phyloP scores from a whole-genome alignment of 2,113 vertebrate species.

The Anguilla japonica region DNA sequence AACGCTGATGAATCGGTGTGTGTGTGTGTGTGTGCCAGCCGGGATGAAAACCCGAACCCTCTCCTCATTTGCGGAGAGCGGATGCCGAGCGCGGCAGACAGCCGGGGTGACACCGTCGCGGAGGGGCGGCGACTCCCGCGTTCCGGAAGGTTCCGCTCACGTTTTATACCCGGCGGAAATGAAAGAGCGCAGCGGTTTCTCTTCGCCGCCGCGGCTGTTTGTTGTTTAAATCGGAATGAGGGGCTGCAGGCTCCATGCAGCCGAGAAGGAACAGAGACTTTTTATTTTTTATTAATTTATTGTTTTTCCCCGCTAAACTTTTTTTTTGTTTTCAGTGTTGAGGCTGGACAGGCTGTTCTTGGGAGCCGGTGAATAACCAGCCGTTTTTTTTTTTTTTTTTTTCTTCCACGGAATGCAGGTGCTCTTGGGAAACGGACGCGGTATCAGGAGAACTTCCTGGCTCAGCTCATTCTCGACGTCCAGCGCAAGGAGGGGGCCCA shows the following conservation, averaged over 20 bases:
- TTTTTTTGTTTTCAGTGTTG: neutral
- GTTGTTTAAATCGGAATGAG: neutral
- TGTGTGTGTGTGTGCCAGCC: neutral
- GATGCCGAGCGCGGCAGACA: neutral
- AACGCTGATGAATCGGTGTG: neutral
- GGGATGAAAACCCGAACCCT: neutral
- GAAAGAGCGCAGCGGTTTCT: conserved; percentile 6
- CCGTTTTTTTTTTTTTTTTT: conserved; percentile 33
- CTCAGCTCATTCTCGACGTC: conserved; percentile 89
- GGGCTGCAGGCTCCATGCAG: neutral
- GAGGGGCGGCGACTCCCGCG: neutral
- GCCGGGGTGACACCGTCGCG: neutral
- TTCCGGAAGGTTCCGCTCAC: neutral
- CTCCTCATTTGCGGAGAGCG: neutral
- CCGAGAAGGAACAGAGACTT: conserved; percentile 1
- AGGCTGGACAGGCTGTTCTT: neutral
- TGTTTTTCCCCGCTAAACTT: too few species aligned
- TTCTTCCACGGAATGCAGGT: conserved; percentile 77
- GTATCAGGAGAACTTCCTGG: conserved; percentile 88
- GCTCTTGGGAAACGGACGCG: conserved; percentile 91
- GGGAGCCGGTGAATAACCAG: conserved; percentile 13
- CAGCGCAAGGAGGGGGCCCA: conserved; percentile 62
- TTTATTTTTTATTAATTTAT: neutral
- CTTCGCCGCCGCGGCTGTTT: neutral
- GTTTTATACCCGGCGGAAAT: neutral